Evolutionary conservation across 2,797 vertebrate species (phyloP).

Genomic region (Aratinga solstitialis): DNA sequence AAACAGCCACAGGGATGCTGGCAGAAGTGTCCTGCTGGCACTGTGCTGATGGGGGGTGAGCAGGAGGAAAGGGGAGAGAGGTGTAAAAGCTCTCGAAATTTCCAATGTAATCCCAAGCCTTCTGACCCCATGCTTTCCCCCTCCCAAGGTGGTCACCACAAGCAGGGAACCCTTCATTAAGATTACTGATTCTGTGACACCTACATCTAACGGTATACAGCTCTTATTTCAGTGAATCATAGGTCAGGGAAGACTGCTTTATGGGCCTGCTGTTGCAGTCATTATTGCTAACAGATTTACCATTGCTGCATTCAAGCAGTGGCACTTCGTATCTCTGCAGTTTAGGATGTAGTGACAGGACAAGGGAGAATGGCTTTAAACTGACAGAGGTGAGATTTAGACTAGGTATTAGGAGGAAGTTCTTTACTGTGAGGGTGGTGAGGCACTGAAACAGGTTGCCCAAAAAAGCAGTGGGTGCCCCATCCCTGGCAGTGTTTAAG

Average conservation of each 20-base stretch:
- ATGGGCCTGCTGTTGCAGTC: neutral
- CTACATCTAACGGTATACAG: neutral
- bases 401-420: neutral
- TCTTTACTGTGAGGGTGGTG: neutral
- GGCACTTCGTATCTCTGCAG: neutral
- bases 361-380: neutral
- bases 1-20: neutral
- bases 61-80: neutral
- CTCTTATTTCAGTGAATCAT: neutral
- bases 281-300: neutral
- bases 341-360: neutral
- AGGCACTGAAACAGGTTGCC: neutral
- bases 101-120: neutral
- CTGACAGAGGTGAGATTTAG: neutral
- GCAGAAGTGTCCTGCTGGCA: rapidly evolving
- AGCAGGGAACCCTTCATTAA: rapidly evolving
- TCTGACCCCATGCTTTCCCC: rapidly evolving
- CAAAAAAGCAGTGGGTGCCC: neutral
- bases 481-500: neutral
- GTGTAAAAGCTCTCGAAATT: neutral
- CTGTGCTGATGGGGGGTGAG: neutral
- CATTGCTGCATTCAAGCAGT: neutral
- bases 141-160: neutral
- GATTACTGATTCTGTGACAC: neutral
- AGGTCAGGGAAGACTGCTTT: neutral